Conservation (phyloP, 2,797 vertebrate species). For the Apogon hyalosoma region DNA sequence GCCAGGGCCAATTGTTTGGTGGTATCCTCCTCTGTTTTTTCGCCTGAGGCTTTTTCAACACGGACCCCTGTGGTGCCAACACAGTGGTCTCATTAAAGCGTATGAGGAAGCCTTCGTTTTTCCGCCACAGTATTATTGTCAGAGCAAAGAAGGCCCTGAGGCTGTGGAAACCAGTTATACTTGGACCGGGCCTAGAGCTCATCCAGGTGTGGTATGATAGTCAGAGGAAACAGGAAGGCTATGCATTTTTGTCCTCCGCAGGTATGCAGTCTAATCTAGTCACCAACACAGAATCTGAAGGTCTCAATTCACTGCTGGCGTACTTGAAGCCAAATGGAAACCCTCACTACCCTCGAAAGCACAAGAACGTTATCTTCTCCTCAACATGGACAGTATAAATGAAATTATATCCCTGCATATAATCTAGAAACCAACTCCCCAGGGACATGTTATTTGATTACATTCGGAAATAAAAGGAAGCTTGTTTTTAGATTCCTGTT, state of each 20-base stretch:
- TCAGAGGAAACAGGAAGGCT: slow-evolving; percentile 30
- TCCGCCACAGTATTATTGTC: slow-evolving; percentile 19
- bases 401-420: background rate
- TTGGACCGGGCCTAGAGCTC: slow-evolving; percentile 29
- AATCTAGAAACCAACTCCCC: background rate
- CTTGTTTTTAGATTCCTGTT: slow-evolving; percentile 22
- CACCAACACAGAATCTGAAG: slow-evolving; percentile 2
- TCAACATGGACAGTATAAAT: slow-evolving; percentile 4
- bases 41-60: slow-evolving; percentile 11
- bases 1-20: background rate
- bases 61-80: slow-evolving; percentile 6
- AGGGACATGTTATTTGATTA: slow-evolving; percentile 9
- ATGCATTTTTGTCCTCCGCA: slow-evolving; percentile 7
- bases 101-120: slow-evolving; percentile 23
- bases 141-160: slow-evolving; percentile 26
- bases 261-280: slow-evolving; percentile 33
- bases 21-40: slow-evolving; percentile 4
- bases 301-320: slow-evolving; percentile 21
- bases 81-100: slow-evolving; percentile 41
- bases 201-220: slow-evolving; percentile 58
- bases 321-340: slow-evolving; percentile 6
- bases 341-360: background rate
- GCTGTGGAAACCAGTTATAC: slow-evolving; percentile 49
- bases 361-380: background rate
- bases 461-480: slow-evolving; percentile 3